Conservation (phyloP, 2,888 invertebrate genomes). For the Spialia ferax region DNA sequence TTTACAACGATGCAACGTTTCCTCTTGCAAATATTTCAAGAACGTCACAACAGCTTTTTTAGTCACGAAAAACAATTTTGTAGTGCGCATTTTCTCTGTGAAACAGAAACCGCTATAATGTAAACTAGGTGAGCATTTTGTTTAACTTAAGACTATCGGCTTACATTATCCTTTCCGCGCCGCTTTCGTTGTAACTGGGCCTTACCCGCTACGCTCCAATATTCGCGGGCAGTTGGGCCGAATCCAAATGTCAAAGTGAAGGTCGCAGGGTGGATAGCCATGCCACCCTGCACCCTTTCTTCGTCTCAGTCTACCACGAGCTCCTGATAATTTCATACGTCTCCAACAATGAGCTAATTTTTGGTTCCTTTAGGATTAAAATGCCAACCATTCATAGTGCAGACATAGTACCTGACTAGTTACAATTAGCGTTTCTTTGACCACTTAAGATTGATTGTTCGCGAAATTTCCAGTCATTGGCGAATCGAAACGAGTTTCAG, state of each 20-base stretch:
- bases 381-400: not conserved
- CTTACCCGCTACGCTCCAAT: not conserved
- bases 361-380: not conserved
- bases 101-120: not conserved
- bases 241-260: constrained; percentile 12
- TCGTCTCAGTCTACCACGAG: constrained; percentile 17
- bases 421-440: no score
- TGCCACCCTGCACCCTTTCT: constrained; percentile 20
- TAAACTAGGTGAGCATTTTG: no score
- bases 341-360: not conserved
- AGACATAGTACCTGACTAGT: no score
- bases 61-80: not conserved
- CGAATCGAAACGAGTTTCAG: not conserved
- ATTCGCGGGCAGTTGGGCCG: not conserved
- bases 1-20: no score
- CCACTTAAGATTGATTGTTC: no score
- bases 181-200: no score
- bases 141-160: no score
- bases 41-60: no score
- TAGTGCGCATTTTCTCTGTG: not conserved
- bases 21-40: no score
- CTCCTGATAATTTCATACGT: not conserved
- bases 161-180: no score
- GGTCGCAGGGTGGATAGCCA: constrained; percentile 8
- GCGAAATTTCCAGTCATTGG: not conserved